These are phyloP conservation scores for Tenodera sinensis DNA, from an alignment of 2,888 invertebrate species.

Conservation along the genomic window DNA sequence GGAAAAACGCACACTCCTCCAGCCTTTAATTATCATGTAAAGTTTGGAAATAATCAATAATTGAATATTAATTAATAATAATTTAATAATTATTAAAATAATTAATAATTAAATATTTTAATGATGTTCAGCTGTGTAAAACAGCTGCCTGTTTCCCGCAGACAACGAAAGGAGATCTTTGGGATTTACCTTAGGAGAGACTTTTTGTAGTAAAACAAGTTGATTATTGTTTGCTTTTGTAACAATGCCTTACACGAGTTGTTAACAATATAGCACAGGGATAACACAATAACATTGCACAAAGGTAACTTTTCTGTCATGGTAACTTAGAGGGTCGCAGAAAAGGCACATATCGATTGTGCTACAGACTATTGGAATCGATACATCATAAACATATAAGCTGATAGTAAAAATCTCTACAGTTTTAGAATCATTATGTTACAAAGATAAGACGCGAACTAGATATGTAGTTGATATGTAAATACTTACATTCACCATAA, in stretches of 20 bases:
- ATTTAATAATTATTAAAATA: too few relatives aligned
- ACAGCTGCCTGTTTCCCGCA: too few relatives aligned
- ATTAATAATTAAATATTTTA: too few relatives aligned
- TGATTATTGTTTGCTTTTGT: not conserved
- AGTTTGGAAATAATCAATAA: too few relatives aligned
- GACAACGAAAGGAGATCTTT: too few relatives aligned
- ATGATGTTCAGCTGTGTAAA: too few relatives aligned
- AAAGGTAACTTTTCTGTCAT: not conserved
- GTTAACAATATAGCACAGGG: not conserved
- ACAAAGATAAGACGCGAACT: not conserved
- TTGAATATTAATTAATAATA: too few relatives aligned
- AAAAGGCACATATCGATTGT: not conserved
- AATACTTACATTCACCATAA: not conserved
- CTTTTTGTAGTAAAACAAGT: not conserved
- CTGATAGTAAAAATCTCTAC: not conserved
- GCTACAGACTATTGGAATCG: not conserved
- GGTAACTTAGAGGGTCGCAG: not conserved
- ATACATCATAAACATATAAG: not conserved
- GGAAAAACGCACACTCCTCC: too few relatives aligned
- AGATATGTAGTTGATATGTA: not conserved
- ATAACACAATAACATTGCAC: not conserved
- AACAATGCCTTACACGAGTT: not conserved
- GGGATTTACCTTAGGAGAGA: too few relatives aligned
- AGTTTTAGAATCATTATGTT: not conserved
- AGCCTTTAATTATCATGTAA: too few relatives aligned